These are phyloP conservation scores for Lydus trimaculatus DNA, from an alignment of 2,888 invertebrate genomes.

Conservation along the genomic window DNA sequence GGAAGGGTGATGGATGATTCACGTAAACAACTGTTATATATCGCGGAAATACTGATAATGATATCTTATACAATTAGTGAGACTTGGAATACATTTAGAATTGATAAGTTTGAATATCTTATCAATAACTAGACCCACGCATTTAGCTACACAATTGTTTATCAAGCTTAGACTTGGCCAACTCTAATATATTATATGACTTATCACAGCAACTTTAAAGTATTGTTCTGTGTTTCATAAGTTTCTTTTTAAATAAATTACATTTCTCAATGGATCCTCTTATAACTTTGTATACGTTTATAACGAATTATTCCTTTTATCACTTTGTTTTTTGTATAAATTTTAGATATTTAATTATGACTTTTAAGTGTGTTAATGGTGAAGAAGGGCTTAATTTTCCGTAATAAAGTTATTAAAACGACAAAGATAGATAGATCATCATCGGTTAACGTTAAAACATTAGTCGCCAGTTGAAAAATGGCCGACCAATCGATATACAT, in stretches of 20 bases:
- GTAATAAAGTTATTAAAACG: neutral
- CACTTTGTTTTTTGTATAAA: neutral
- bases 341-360: neutral
- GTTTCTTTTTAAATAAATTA: neutral
- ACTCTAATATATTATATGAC: constrained; percentile 2
- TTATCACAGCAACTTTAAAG: neutral
- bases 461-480: neutral
- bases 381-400: neutral
- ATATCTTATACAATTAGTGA: constrained; percentile 48
- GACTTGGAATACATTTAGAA: constrained; percentile 45
- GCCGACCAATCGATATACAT: constrained; percentile 8
- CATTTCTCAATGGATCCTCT: neutral
- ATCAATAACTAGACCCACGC: constrained; percentile 46
- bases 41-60: constrained; percentile 43
- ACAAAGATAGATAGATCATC: neutral
- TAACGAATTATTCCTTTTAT: neutral
- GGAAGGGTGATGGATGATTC: constrained; percentile 2
- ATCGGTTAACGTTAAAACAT: no score
- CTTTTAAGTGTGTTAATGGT: neutral
- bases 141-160: constrained; percentile 45
- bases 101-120: constrained; percentile 44
- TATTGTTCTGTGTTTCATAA: neutral
- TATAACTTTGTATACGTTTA: neutral
- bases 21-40: constrained; percentile 21
- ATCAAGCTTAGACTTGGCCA: constrained; percentile 25